A percentile compares a stretch with the other conserved stretches of the same genome.
phyloP scores from a whole-genome alignment of 2,888 invertebrate species.

The Calliopum simillimum region DNA sequence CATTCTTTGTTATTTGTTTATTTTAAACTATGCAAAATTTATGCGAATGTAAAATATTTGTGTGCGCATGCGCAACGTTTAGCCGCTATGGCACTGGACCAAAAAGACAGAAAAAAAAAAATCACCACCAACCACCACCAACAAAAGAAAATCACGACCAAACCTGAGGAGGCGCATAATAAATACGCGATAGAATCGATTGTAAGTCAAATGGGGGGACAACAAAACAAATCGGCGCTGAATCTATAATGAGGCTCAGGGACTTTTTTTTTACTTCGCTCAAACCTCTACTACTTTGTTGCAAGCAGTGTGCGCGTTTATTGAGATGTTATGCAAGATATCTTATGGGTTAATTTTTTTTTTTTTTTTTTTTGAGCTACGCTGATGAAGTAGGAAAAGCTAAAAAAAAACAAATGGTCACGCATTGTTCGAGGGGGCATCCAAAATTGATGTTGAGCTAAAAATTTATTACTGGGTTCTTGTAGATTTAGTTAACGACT shows the following conservation, averaged over 20 bases:
- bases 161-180: conserved; percentile 20
- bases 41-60: conserved; percentile 51
- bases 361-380: neutral
- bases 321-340: conserved; percentile 31
- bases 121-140: conserved; percentile 16
- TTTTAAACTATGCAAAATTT: conserved; percentile 59
- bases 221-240: conserved; percentile 50
- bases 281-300: conserved; percentile 3
- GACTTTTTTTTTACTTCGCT: conserved; percentile 12
- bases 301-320: conserved; percentile 50
- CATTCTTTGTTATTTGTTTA: conserved; percentile 19
- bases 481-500: too few relatives aligned
- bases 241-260: conserved; percentile 45
- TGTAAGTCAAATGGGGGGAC: conserved; percentile 41
- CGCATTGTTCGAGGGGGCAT: neutral
- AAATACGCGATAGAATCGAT: conserved; percentile 36
- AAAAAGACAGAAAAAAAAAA: conserved; percentile 26
- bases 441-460: conserved; percentile 20
- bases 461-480: conserved; percentile 26
- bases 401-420: neutral
- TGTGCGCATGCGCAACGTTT: conserved; percentile 48
- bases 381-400: neutral
- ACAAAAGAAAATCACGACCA: conserved; percentile 45
- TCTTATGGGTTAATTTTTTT: conserved; percentile 16
- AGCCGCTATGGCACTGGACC: conserved; percentile 31